A percentile compares a stretch with the other conserved stretches of the same genome.
Evolutionary conservation across 92 coral and sea anemone genomes (phyloP).

Genomic region (Zoanthus sansibaricus): DNA sequence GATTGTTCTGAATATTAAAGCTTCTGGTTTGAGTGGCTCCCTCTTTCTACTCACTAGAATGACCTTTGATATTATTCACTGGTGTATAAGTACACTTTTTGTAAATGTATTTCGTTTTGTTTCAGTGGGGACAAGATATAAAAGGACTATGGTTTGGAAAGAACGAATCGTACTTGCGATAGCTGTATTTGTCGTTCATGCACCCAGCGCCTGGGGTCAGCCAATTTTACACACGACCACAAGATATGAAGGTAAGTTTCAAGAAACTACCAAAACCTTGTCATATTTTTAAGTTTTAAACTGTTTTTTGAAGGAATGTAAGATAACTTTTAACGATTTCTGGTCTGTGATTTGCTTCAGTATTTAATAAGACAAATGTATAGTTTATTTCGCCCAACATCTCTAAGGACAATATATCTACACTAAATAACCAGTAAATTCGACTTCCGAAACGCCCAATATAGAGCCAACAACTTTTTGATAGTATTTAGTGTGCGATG

Average conservation of each 20-base stretch:
- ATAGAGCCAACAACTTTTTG: neutral
- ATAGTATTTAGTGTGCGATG: neutral
- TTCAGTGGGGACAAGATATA: neutral
- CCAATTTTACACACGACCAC: conserved; percentile 29
- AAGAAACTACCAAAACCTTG: no score
- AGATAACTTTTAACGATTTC: neutral
- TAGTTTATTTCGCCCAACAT: neutral
- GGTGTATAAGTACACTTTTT: neutral
- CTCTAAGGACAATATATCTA: neutral
- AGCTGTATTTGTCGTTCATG: neutral
- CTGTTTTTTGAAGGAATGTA: neutral
- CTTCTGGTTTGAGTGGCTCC: neutral
- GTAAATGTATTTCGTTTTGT: neutral
- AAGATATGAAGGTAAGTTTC: conserved; percentile 30
- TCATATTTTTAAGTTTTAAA: neutral
- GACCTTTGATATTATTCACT: neutral
- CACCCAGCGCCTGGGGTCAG: conserved; percentile 9
- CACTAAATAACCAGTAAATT: neutral
- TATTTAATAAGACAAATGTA: neutral
- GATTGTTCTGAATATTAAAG: neutral
- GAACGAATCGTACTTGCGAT: conserved; percentile 5
- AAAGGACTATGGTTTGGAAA: conserved; percentile 23
- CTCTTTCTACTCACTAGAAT: neutral
- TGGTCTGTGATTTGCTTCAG: neutral
- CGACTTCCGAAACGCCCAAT: neutral